phyloP scores from a whole-genome alignment of 1,140 invertebrate genomes.

The Ctenoplectra terminalis region DNA sequence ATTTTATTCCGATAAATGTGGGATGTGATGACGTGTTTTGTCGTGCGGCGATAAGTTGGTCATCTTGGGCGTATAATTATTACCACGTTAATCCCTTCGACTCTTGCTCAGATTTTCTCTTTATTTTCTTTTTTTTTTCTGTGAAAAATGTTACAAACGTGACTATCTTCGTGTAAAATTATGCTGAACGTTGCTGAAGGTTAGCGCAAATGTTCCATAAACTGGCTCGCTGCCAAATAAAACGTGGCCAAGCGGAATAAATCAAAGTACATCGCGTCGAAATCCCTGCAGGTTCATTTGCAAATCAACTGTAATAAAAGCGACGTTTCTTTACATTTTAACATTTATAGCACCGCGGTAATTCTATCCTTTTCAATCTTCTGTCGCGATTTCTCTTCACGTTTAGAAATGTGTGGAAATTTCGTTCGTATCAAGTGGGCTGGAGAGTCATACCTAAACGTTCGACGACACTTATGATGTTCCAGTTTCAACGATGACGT shows the following conservation, averaged over 20 bases:
- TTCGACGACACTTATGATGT: neutral
- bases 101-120: neutral
- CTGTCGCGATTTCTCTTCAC: neutral
- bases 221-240: conserved; percentile 53
- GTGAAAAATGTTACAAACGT: neutral
- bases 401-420: neutral
- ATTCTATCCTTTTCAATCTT: neutral
- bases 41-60: no score
- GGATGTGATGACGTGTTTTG: no score
- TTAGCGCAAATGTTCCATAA: conserved; percentile 35
- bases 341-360: neutral
- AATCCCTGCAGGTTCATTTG: conserved; percentile 44
- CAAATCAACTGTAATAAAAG: conserved; percentile 56
- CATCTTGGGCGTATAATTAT: no score
- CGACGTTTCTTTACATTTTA: neutral
- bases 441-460: conserved; percentile 3
- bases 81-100: neutral
- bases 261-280: conserved; percentile 41
- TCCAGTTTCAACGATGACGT: conserved; percentile 6
- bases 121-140: neutral
- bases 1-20: no score
- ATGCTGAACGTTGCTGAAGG: conserved; percentile 10
- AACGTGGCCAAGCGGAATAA: conserved; percentile 40
- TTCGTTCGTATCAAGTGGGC: neutral
- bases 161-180: neutral